phyloP scores from a whole-genome alignment of 2,888 invertebrate genomes.

The Dicyrtomina minuta region DNA sequence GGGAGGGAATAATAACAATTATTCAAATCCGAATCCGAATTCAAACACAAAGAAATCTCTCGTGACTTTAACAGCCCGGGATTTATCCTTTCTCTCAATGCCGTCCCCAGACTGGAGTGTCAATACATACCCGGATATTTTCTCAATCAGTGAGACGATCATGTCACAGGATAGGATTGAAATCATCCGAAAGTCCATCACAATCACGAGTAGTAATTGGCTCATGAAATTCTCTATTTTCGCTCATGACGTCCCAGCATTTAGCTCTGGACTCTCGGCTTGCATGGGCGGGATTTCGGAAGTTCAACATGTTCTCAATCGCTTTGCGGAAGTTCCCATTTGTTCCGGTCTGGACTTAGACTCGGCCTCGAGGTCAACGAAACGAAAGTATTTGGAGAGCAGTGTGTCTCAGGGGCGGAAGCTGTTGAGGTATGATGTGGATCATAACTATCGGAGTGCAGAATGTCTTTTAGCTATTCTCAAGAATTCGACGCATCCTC shows the following conservation, averaged over 20 bases:
- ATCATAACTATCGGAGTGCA: background rate
- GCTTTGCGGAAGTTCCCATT: conserved; percentile 11
- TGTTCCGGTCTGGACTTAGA: conserved; percentile 13
- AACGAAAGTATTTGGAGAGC: background rate
- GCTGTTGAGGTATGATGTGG: background rate
- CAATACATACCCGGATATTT: conserved; percentile 16
- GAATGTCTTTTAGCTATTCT: background rate
- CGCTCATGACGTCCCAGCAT: conserved; percentile 6
- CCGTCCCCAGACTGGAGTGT: conserved; percentile 30
- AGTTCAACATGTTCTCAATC: conserved; percentile 21
- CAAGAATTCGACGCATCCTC: no score
- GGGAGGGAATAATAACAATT: no score
- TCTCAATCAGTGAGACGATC: conserved; percentile 25
- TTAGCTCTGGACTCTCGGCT: conserved; percentile 1
- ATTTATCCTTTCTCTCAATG: no score
- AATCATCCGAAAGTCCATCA: conserved; percentile 27
- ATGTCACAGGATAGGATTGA: conserved; percentile 17
- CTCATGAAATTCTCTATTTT: conserved; percentile 25
- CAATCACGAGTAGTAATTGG: conserved; percentile 15
- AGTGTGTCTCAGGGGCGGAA: background rate
- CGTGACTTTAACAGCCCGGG: no score
- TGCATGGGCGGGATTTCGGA: conserved; percentile 16
- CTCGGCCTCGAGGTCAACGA: no score
- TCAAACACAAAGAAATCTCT: no score
- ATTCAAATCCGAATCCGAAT: no score